Evolutionary conservation across 2,888 invertebrate species (phyloP).

Genomic region (Poecilus cupreus): DNA sequence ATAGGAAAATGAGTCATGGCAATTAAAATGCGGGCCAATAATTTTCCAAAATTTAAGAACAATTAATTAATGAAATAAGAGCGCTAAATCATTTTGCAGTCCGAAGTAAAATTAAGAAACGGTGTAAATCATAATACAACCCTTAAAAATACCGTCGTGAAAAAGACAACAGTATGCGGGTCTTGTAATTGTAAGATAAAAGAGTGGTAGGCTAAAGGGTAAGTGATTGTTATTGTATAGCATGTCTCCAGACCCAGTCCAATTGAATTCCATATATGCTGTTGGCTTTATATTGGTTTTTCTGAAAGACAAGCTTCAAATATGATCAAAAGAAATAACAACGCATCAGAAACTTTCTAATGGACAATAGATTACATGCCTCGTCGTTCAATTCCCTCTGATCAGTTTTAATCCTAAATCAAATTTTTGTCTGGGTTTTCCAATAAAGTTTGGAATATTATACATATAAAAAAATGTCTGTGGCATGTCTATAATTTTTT

Average conservation of each 20-base stretch:
- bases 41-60: background rate
- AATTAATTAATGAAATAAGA: background rate
- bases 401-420: background rate
- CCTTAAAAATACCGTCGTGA: background rate
- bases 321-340: slow-evolving; percentile 33
- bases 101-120: background rate
- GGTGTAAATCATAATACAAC: background rate
- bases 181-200: background rate
- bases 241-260: slow-evolving; percentile 1
- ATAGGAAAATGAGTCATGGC: too few relatives aligned
- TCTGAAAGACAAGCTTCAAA: slow-evolving; percentile 5
- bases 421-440: background rate
- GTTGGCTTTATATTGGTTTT: slow-evolving; percentile 15
- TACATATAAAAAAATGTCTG: too few relatives aligned
- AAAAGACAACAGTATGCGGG: background rate
- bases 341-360: slow-evolving; percentile 13
- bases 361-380: slow-evolving; percentile 17
- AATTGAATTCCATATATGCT: slow-evolving; percentile 21
- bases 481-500: too few relatives aligned
- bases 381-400: background rate
- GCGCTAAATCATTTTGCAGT: background rate
- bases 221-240: slow-evolving; percentile 25
- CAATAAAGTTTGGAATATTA: background rate
- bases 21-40: too few relatives aligned
- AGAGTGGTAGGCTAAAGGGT: background rate